Conservation (phyloP, 2,113 vertebrate species). For the Columba janthina region DNA sequence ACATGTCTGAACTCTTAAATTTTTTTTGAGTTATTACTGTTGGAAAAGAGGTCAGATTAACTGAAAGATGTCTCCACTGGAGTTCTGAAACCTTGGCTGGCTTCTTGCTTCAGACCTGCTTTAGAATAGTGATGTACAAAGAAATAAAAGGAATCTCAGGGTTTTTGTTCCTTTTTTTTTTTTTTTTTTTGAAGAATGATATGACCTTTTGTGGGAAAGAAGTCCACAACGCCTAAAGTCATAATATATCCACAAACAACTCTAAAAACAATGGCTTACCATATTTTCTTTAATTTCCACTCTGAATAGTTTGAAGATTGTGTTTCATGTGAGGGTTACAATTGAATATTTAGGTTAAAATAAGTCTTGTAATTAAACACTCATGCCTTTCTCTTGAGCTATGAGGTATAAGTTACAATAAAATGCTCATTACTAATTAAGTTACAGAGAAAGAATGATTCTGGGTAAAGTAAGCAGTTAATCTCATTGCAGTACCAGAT, state of each 20-base stretch:
- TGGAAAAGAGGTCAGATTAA: slow-evolving; percentile 61
- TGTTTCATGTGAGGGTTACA: background rate
- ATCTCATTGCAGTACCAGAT: background rate
- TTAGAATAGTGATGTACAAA: slow-evolving; percentile 36
- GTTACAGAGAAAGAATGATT: background rate
- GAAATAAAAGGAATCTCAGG: slow-evolving; percentile 43
- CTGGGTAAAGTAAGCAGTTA: background rate
- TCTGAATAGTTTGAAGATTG: background rate
- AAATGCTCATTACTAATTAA: background rate
- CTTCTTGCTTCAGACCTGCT: slow-evolving; percentile 54
- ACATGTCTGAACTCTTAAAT: slow-evolving; percentile 22
- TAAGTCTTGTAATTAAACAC: background rate
- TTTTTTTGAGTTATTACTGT: slow-evolving; percentile 43
- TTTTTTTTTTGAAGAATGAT: background rate
- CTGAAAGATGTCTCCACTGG: slow-evolving; percentile 45
- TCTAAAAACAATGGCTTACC: background rate
- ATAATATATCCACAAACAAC: slow-evolving; percentile 13
- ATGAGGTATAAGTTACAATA: background rate
- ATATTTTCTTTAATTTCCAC: slow-evolving; percentile 12
- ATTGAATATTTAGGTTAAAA: background rate
- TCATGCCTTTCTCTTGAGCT: background rate
- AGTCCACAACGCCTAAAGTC: slow-evolving; percentile 3
- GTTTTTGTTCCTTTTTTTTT: background rate
- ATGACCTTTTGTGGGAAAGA: slow-evolving; percentile 45
- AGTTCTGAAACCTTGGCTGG: slow-evolving; percentile 35